Conservation (phyloP, 2,797 vertebrate species). For the Danionella dracula region DNA sequence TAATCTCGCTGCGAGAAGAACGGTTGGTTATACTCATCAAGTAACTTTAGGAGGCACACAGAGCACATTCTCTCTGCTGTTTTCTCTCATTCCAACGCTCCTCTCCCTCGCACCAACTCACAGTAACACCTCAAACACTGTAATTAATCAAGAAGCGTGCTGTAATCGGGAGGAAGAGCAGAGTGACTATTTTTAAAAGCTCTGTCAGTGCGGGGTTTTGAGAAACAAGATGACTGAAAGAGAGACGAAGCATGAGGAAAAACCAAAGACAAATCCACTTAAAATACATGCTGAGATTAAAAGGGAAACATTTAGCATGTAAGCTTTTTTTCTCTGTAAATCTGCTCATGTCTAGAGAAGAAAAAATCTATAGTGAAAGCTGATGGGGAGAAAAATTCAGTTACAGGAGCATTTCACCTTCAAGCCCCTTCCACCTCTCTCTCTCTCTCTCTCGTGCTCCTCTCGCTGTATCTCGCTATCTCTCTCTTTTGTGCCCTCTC, state of each 20-base stretch:
- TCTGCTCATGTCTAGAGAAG: conserved; percentile 2
- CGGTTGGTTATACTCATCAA: too few species aligned
- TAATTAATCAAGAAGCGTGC: conserved; percentile 70
- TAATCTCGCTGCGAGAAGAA: too few species aligned
- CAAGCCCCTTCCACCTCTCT: not conserved
- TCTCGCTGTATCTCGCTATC: too few species aligned
- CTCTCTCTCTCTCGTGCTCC: not conserved
- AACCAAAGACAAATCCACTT: conserved; percentile 1
- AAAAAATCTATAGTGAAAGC: not conserved
- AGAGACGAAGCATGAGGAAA: conserved; percentile 54
- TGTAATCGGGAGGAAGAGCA: conserved; percentile 66
- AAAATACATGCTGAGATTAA: not conserved
- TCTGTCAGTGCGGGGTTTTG: conserved; percentile 54
- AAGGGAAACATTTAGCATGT: conserved; percentile 4
- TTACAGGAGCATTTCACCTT: not conserved
- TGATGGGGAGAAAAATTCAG: not conserved
- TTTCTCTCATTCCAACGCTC: conserved; percentile 5
- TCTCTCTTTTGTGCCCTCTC: too few species aligned
- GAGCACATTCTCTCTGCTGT: conserved; percentile 6
- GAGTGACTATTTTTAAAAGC: conserved; percentile 70
- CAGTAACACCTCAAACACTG: conserved; percentile 57
- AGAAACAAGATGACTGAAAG: conserved; percentile 37
- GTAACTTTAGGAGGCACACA: too few species aligned
- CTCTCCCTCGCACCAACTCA: conserved; percentile 43
- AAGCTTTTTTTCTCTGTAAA: conserved; percentile 16